Base-by-base conservation (phyloP, 2,113 vertebrate genomes). In the Panthera tigris region DNA sequence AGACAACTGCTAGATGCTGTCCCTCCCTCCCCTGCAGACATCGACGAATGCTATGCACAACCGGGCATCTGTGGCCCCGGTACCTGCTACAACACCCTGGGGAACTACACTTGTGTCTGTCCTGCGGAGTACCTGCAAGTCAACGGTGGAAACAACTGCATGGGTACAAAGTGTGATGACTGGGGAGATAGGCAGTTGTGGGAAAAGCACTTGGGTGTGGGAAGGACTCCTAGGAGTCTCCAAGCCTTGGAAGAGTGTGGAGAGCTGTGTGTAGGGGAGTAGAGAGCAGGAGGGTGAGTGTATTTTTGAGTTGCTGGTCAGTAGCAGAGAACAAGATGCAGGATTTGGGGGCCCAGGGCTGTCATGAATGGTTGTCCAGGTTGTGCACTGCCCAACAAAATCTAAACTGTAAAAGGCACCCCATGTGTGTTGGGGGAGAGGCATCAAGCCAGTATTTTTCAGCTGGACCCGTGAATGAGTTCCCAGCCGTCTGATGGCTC, bases 81-180 rank as follows among this genome's bases (percentile, higher is more conserved):
- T 14, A 99, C 99, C 86, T 99, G 99, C 98, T 99, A 99, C 98
- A 99, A 99, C 98, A 99, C 99, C 29, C 97, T 99, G 33, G 99
- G 99, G 89, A 99, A 99, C 99, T 99, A 99, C 98, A 99, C 99
- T 14, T 99, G 99, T 0, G 99, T 99, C 94, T 99, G 99, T 92
- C 99, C 99, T 0, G 99, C 99, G 0, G 99, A 99, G 92, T 99
- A 99, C 98, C 99, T 99, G 99, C 99, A 99, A 96, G 99, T 99
- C 98, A 99, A 99, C 0, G 99, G 99, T 94, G 99, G 99, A 68
- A 99, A 99, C 98, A 99, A 99, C 98, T 99, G 99, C 98, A 99
- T 99, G 99, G 99, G 99, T 99, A 99, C 4, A 98, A 91, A 31
- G 3, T n/a, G 29, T 36, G 79, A 23, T 61, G 55, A 39, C 13